phyloP scores from a whole-genome alignment of 2,113 vertebrate species.

The Gallinago jamesoni region DNA sequence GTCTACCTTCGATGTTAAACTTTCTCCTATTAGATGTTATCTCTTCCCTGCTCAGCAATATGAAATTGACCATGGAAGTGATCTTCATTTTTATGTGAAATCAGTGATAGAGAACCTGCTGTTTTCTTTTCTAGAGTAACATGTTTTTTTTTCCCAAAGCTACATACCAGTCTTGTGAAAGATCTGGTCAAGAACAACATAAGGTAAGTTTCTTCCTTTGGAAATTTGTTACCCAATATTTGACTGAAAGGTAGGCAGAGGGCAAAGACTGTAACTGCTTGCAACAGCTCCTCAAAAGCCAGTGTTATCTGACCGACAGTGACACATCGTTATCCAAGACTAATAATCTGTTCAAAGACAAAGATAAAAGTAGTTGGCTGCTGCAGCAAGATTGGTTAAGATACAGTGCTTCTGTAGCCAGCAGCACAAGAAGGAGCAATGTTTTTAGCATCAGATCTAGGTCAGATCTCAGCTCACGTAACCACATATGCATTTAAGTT shows the following conservation, averaged over 20 bases:
- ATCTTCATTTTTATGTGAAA: background rate
- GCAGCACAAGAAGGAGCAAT: constrained; percentile 16
- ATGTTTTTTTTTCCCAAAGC: background rate
- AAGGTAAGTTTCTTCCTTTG: background rate
- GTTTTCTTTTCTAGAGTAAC: background rate
- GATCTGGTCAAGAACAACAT: background rate
- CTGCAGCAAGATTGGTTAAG: constrained; percentile 29
- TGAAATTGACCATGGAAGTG: background rate
- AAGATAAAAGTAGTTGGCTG: constrained; percentile 44
- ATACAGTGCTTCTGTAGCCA: constrained; percentile 14
- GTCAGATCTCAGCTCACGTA: constrained; percentile 55
- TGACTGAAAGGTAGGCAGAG: background rate
- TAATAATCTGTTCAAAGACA: background rate
- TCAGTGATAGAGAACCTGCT: background rate
- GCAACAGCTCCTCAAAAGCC: constrained; percentile 37
- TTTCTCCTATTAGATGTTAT: background rate
- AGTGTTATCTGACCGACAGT: background rate
- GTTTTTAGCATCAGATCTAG: constrained; percentile 31
- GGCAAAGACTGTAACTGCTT: background rate
- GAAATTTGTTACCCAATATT: background rate
- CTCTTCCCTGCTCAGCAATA: background rate
- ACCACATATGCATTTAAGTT: background rate
- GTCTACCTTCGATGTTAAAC: background rate
- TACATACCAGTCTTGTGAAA: background rate
- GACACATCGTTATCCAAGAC: constrained; percentile 3